Evolutionary conservation across 2,797 vertebrate genomes (phyloP).

Genomic region (Spatula clypeata): DNA sequence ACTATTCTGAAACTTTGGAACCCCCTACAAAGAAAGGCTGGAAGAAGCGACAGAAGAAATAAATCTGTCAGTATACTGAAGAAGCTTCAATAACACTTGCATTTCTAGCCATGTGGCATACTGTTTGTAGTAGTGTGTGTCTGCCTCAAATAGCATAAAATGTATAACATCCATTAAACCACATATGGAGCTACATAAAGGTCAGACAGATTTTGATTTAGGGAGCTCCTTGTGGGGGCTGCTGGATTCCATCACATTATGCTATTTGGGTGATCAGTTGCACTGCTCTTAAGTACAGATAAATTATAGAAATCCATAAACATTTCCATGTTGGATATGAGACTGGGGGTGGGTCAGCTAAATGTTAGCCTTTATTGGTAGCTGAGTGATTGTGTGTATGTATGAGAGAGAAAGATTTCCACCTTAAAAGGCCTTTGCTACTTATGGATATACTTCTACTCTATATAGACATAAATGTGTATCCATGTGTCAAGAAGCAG

Average conservation of each 20-base stretch:
- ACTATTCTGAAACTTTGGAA: slow-evolving; percentile 50
- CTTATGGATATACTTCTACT: slow-evolving; percentile 29
- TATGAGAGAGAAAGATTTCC: slow-evolving; percentile 18
- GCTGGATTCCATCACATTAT: slow-evolving; percentile 62
- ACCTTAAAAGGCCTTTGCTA: slow-evolving; percentile 66
- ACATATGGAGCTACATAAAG: slow-evolving; percentile 57
- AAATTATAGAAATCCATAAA: slow-evolving; percentile 64
- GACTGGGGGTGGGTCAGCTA: slow-evolving; percentile 19
- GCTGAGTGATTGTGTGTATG: slow-evolving; percentile 8
- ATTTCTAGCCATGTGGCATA: background rate
- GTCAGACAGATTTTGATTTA: slow-evolving; percentile 75
- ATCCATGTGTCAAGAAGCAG: background rate
- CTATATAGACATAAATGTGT: slow-evolving; percentile 2
- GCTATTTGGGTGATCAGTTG: slow-evolving; percentile 76
- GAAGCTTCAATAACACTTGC: background rate
- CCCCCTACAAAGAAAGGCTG: background rate
- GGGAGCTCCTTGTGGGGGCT: slow-evolving; percentile 17
- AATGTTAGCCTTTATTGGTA: slow-evolving; percentile 69
- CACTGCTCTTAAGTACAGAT: slow-evolving; percentile 76
- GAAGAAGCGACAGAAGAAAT: background rate
- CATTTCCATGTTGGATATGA: slow-evolving; percentile 71
- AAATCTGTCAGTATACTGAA: background rate
- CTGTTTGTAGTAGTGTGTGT: slow-evolving; percentile 63
- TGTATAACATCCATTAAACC: slow-evolving; percentile 48
- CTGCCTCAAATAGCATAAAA: slow-evolving; percentile 67